phyloP scores from a whole-genome alignment of 2,888 invertebrate genomes.

The Muscina levida region DNA sequence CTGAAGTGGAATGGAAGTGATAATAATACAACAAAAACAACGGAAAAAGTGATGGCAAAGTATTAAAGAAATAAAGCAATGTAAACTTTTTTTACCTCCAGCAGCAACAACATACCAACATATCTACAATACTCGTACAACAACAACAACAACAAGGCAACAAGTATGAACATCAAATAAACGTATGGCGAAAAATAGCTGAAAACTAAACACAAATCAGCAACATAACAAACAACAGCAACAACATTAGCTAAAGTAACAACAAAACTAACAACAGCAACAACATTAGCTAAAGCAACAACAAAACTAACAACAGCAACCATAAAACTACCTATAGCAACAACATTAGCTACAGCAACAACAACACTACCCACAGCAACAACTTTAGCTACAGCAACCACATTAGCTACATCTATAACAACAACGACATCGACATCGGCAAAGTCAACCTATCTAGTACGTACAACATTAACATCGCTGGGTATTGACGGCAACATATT shows the following conservation, averaged over 20 bases:
- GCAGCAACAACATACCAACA: not conserved
- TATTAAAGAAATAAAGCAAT: conserved; percentile 41
- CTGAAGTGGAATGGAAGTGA: not conserved
- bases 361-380: no score
- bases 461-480: conserved; percentile 28
- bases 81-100: conserved; percentile 8
- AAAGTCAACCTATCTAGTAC: no score
- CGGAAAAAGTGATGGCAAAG: conserved; percentile 5
- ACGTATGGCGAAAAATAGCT: conserved; percentile 34
- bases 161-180: not conserved
- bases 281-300: no score
- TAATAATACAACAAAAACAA: not conserved
- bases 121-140: not conserved
- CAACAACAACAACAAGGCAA: no score
- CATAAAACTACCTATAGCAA: not conserved
- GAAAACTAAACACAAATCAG: conserved; percentile 20
- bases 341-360: not conserved
- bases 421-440: not conserved
- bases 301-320: no score
- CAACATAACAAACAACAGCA: not conserved
- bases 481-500: conserved; percentile 42
- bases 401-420: no score
- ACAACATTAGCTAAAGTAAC: not conserved
- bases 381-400: no score
- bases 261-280: no score